Base-by-base conservation (phyloP, 2,113 vertebrate genomes). In the Phalacrocorax aristotelis region DNA sequence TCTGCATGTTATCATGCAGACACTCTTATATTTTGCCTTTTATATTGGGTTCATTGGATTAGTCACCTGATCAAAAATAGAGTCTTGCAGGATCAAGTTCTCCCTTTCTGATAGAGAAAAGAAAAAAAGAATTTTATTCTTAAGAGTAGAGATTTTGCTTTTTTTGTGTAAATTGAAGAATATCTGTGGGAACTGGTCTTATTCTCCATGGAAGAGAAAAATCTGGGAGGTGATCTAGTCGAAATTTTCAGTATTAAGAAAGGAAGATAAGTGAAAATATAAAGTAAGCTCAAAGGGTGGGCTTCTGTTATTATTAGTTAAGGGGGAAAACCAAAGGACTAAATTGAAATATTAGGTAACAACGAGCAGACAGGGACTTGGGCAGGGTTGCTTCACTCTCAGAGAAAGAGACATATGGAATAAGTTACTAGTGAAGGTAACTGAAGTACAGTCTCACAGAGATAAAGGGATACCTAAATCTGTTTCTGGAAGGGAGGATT, bases 301-400 rank as follows among this genome's bases (percentile, higher is more conserved):
- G 25, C 7, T 87, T 87, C 90, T 94, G 61, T 96, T 97, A 57
- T 93, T 93, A 64, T 57, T 94, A 75, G 71, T 97, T 95, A 83
- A 62, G 96, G 48, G 18, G 34, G 22, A 71, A 95, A 93, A 95
- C 10, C 65, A 52, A 40, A 36, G 49, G 44, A 76, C 57, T 75
- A 91, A 78, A 82, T 60, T 97, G 94, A 97, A 97, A 96, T 96
- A 96, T 92, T 92, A 95, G 89, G 93, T 95, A 97, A 95, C 83
- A 94, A 79, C 82, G 86, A 95, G 65, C 27, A 93, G 95, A 92
- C 1, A 83, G 44, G 60, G 57, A 77, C 69, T 92, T 82, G 57
- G 29, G 51, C 51, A 84, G 11, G 3, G 13, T 68, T 96, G 61
- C 83, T 95, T 87, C 69, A 69, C 55, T 88, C 78, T 88, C 78